A percentile compares a stretch with the other conserved stretches of the same genome.
These are phyloP conservation scores for Myotis davidii DNA, from an alignment of 2,113 vertebrate species.

Conservation along the genomic window DNA sequence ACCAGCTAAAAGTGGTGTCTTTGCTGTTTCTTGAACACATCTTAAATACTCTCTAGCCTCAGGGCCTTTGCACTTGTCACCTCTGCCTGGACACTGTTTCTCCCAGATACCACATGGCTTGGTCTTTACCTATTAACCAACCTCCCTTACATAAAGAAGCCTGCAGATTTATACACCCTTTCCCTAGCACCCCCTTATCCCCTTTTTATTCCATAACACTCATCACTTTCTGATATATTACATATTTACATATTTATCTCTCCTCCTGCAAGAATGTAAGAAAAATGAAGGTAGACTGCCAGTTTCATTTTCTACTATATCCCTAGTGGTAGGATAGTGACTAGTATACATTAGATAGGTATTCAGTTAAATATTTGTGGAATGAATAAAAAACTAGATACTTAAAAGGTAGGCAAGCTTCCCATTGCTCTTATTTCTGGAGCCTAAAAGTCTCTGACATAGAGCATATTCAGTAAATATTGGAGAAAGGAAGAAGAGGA, in stretches of 20 bases:
- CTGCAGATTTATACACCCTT: not conserved
- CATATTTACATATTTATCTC: not conserved
- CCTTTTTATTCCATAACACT: not conserved
- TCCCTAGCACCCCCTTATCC: not conserved
- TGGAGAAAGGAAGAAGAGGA: not conserved
- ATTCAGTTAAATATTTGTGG: not conserved
- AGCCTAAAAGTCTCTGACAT: not conserved
- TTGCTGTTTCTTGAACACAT: not conserved
- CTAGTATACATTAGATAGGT: not conserved
- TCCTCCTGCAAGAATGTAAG: not conserved
- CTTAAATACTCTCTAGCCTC: not conserved
- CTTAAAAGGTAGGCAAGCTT: not conserved
- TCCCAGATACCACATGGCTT: not conserved
- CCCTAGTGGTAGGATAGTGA: not conserved
- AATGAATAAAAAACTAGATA: conserved; percentile 43
- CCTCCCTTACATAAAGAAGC: not conserved
- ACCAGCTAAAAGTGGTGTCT: not conserved
- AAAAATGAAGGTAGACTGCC: not conserved
- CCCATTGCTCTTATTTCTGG: not conserved
- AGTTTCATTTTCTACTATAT: conserved; percentile 35
- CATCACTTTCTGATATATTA: not conserved
- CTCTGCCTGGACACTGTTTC: not conserved
- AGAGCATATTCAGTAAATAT: not conserved
- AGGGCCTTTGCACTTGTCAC: not conserved
- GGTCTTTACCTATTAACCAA: not conserved